These are phyloP conservation scores for Nyctibius grandis DNA, from an alignment of 2,797 vertebrate genomes.

Conservation along the genomic window DNA sequence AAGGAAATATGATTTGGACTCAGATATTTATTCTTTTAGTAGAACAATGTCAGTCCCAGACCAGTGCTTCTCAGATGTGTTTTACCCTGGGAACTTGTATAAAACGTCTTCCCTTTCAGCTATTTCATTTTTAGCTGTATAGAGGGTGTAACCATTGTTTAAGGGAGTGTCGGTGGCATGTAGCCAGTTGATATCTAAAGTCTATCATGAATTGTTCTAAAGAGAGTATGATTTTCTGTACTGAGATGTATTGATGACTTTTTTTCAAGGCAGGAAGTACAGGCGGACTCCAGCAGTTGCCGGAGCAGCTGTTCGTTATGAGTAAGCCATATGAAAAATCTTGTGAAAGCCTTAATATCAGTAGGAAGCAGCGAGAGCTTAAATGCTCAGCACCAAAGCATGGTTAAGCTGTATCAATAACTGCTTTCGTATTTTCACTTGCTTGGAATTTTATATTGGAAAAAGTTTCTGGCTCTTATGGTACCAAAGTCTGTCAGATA, in stretches of 20 bases:
- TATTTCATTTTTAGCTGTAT: slow-evolving; percentile 42
- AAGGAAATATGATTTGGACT: slow-evolving; percentile 61
- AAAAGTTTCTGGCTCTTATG: background rate
- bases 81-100: slow-evolving; percentile 64
- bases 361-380: background rate
- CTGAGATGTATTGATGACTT: background rate
- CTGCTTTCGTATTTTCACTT: background rate
- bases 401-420: background rate
- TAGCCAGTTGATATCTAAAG: background rate
- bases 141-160: slow-evolving; percentile 42
- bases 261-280: slow-evolving; percentile 31
- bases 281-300: slow-evolving; percentile 23
- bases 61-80: slow-evolving; percentile 6
- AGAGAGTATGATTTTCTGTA: background rate
- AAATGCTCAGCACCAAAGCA: background rate
- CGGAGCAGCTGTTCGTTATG: slow-evolving; percentile 45
- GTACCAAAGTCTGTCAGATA: background rate
- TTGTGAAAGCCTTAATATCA: background rate
- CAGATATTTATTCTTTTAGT: slow-evolving; percentile 55
- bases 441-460: background rate
- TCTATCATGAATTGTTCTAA: slow-evolving; percentile 5
- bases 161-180: slow-evolving; percentile 6
- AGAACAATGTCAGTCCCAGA: slow-evolving; percentile 64
- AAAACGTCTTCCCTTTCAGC: slow-evolving; percentile 46
- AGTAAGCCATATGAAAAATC: background rate